A percentile compares a stretch with the other conserved stretches of the same genome.
Conservation (phyloP, 2,113 vertebrate species). For the Octodon degus region DNA sequence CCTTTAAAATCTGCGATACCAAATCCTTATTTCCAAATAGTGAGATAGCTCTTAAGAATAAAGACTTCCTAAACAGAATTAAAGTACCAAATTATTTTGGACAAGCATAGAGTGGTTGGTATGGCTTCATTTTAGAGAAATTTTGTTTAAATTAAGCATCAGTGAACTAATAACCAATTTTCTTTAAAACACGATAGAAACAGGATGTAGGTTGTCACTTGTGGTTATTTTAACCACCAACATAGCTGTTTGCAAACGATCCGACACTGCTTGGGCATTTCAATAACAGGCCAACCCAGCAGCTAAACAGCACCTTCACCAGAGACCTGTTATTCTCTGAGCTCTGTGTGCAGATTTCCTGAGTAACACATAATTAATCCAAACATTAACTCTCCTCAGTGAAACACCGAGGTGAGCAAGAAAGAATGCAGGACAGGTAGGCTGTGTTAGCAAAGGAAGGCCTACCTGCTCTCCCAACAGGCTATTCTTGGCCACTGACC, state of each 20-base stretch:
- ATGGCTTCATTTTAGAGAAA: neutral
- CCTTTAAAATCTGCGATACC: neutral
- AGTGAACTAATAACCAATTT: neutral
- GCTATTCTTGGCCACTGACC: neutral
- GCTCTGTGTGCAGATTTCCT: neutral
- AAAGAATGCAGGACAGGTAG: neutral
- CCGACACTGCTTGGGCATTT: neutral
- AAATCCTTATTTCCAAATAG: neutral
- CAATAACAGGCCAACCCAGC: neutral
- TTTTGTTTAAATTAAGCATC: neutral
- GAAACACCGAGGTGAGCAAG: neutral
- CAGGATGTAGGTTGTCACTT: neutral
- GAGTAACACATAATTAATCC: neutral
- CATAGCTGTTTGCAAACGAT: neutral
- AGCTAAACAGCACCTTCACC: neutral
- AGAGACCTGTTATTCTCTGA: neutral
- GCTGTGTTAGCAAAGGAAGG: neutral
- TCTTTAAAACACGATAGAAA: neutral
- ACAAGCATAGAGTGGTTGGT: neutral
- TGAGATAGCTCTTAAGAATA: neutral
- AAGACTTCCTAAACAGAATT: neutral
- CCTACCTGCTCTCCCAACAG: neutral
- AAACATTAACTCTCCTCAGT: neutral
- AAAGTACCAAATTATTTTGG: neutral
- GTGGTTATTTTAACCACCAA: neutral